phyloP scores from a whole-genome alignment of 2,888 invertebrate genomes.

The Trichacis sp. region DNA sequence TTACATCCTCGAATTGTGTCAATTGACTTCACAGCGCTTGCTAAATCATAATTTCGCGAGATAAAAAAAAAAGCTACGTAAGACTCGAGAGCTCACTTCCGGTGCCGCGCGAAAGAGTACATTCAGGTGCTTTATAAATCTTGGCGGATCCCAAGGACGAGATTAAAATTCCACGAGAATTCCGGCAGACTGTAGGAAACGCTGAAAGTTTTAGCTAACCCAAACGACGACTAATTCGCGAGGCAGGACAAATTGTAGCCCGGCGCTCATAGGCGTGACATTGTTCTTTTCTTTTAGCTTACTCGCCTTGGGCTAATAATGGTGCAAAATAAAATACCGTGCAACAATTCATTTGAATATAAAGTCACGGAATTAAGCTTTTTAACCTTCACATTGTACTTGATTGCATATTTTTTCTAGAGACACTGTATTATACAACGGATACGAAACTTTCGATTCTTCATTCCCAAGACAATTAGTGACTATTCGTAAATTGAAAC shows the following conservation, averaged over 20 bases:
- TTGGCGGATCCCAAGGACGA: slow-evolving; percentile 27
- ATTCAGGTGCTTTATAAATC: slow-evolving; percentile 35
- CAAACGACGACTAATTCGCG: slow-evolving; percentile 18
- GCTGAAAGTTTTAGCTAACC: slow-evolving; percentile 41
- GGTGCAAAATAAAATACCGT: too few species aligned
- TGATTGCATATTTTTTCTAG: too few species aligned
- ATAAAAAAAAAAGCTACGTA: slow-evolving; percentile 23
- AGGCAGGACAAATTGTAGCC: slow-evolving; percentile 6
- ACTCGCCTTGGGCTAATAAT: too few species aligned
- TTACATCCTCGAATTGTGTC: background rate
- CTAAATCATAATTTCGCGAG: slow-evolving; percentile 26
- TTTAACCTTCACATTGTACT: too few species aligned
- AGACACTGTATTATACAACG: too few species aligned
- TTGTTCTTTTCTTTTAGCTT: background rate
- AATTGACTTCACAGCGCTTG: background rate
- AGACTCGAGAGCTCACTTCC: slow-evolving; percentile 24
- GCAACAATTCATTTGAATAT: too few species aligned
- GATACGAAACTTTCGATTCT: too few species aligned
- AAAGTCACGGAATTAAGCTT: too few species aligned
- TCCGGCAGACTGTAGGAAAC: slow-evolving; percentile 33
- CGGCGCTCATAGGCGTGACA: slow-evolving; percentile 2
- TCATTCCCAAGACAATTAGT: too few species aligned
- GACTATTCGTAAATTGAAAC: too few species aligned
- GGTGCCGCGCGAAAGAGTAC: slow-evolving; percentile 19
- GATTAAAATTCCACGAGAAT: slow-evolving; percentile 48